A percentile compares a stretch with the other conserved stretches of the same genome.
These are phyloP conservation scores for Prietella phreatophila DNA, from an alignment of 2,113 vertebrate species.

Conservation along the genomic window DNA sequence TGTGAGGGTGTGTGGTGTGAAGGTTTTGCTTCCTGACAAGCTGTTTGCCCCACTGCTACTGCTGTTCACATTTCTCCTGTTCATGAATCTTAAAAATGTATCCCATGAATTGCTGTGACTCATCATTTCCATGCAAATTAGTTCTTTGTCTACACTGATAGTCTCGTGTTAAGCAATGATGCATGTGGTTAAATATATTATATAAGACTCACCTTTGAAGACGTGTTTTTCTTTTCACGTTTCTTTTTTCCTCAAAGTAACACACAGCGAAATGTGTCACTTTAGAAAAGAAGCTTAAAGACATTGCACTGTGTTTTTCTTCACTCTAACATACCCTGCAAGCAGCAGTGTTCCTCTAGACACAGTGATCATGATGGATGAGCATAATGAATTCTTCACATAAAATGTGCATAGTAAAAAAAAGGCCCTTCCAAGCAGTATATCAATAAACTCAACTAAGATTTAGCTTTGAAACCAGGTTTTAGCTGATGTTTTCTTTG, in stretches of 20 bases:
- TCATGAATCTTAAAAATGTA: background rate
- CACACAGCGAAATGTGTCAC: background rate
- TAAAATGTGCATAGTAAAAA: constrained; percentile 4
- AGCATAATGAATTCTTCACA: background rate
- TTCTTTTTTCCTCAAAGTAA: background rate
- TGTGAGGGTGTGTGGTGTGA: background rate
- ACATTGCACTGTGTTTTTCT: background rate
- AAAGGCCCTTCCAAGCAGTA: background rate
- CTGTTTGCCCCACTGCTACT: background rate
- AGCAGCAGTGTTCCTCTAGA: constrained; percentile 12
- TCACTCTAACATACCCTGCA: background rate
- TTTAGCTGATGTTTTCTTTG: background rate
- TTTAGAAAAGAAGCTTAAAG: constrained; percentile 13
- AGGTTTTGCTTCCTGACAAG: background rate
- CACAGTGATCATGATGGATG: background rate
- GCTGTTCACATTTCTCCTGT: background rate
- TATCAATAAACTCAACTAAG: background rate
- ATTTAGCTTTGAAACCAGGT: background rate
- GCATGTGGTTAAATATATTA: constrained; percentile 12
- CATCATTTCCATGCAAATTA: constrained; percentile 23
- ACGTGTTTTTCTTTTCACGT: background rate
- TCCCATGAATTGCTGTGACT: background rate
- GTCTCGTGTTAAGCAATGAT: constrained; percentile 4
- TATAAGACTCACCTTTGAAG: background rate
- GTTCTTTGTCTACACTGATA: background rate